Evolutionary conservation across 2,888 invertebrate species (phyloP).

Genomic region (Rhagophthalmus giganteus): DNA sequence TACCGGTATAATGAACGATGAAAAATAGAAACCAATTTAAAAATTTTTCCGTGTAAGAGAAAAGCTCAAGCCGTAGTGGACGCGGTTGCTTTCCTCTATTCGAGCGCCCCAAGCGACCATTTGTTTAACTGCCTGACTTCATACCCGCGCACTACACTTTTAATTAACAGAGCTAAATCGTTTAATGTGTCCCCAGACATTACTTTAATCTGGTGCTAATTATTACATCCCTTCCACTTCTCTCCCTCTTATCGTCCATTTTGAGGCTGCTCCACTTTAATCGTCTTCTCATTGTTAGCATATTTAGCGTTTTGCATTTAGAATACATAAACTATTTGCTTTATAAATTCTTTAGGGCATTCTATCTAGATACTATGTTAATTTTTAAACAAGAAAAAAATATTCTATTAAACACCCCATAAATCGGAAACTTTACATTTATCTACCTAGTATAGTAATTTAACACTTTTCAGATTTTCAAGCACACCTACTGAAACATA

Average conservation of each 20-base stretch:
- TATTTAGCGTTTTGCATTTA: conserved; percentile 13
- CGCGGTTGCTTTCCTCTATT: conserved; percentile 27
- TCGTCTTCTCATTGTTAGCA: conserved; percentile 26
- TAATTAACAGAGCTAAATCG: conserved; percentile 60
- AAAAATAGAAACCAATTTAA: too few species aligned
- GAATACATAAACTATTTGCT: conserved; percentile 1
- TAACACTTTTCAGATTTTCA: too few species aligned
- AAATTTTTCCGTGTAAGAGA: too few species aligned
- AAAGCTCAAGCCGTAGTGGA: conserved; percentile 24
- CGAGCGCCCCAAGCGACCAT: conserved; percentile 48
- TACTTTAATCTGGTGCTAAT: conserved; percentile 68
- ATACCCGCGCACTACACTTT: conserved; percentile 54
- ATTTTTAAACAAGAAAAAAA: too few species aligned
- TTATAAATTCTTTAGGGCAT: background rate
- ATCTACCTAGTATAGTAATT: too few species aligned
- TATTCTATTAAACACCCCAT: too few species aligned
- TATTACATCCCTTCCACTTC: conserved; percentile 57
- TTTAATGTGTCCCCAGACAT: conserved; percentile 65
- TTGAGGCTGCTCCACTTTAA: conserved; percentile 31
- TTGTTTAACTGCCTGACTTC: conserved; percentile 47
- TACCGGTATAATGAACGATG: too few species aligned
- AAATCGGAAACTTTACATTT: too few species aligned
- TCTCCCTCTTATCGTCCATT: conserved; percentile 28
- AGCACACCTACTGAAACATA: too few species aligned
- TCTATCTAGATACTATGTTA: too few species aligned